These are phyloP conservation scores for Mormyrops attenuatus DNA, from an alignment of 2,797 vertebrate genomes.

Conservation along the genomic window DNA sequence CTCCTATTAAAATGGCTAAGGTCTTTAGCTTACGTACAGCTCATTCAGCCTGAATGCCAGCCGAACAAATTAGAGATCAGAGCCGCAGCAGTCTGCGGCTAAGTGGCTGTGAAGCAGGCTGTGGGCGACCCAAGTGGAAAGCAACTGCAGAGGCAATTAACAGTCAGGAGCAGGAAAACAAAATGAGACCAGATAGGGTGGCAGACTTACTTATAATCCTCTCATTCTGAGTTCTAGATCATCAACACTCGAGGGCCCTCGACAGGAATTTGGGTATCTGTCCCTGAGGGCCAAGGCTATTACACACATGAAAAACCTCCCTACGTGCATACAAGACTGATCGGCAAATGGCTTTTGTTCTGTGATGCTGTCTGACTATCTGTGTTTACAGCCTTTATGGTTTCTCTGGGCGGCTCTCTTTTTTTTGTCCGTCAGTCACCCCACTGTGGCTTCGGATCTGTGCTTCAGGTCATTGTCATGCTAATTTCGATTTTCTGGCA, in stretches of 20 bases:
- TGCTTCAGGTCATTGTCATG: background rate
- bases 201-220: conserved; percentile 7
- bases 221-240: conserved; percentile 2
- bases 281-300: background rate
- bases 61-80: background rate
- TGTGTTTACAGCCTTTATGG: background rate
- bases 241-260: conserved; percentile 15
- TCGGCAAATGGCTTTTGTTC: background rate
- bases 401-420: background rate
- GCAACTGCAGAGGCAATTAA: conserved; percentile 23
- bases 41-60: background rate
- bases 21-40: background rate
- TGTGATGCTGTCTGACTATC: background rate
- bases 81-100: background rate
- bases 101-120: background rate
- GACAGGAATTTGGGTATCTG: background rate
- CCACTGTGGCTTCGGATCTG: background rate
- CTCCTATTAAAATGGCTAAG: background rate
- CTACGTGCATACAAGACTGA: background rate
- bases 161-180: conserved; percentile 14
- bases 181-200: background rate
- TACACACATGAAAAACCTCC: background rate
- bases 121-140: conserved; percentile 19
- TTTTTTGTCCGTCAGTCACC: background rate
- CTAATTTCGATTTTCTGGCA: background rate